These are phyloP conservation scores for Fregata magnificens DNA, from an alignment of 2,113 vertebrate species.

Conservation along the genomic window DNA sequence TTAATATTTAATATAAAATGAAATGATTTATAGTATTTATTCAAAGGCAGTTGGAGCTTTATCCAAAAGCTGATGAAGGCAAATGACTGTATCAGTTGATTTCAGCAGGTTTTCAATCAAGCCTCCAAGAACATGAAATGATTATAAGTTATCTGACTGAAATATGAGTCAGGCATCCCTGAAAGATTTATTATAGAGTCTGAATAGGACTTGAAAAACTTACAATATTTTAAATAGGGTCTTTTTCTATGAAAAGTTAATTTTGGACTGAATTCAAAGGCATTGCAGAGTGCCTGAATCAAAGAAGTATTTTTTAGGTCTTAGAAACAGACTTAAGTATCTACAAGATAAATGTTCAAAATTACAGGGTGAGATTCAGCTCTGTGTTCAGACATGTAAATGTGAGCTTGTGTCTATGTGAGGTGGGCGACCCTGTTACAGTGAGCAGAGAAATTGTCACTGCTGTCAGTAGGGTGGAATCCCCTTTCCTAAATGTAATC, in stretches of 20 bases:
- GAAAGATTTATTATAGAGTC: neutral
- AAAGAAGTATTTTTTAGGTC: neutral
- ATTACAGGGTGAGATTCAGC: neutral
- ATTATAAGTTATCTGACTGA: neutral
- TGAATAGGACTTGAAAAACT: neutral
- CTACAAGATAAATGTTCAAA: neutral
- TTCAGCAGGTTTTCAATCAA: constrained; percentile 7
- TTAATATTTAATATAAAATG: neutral
- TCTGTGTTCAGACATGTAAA: neutral
- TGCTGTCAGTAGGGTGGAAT: neutral
- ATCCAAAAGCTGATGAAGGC: neutral
- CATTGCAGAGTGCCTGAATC: neutral
- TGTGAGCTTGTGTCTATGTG: accelerated
- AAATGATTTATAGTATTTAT: neutral
- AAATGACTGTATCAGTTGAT: neutral
- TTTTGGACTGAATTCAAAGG: neutral
- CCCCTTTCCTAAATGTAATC: neutral
- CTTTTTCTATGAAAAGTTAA: neutral
- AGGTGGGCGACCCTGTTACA: neutral
- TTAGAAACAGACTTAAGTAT: neutral
- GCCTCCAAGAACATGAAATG: neutral
- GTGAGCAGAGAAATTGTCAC: neutral
- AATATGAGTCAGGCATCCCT: neutral
- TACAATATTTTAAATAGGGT: neutral
- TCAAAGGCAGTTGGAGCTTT: neutral